Evolutionary conservation across 2,888 invertebrate species (phyloP), one percentile per base, ranked within the genome.

Genomic region (Leptinotarsa peninsularis): DNA sequence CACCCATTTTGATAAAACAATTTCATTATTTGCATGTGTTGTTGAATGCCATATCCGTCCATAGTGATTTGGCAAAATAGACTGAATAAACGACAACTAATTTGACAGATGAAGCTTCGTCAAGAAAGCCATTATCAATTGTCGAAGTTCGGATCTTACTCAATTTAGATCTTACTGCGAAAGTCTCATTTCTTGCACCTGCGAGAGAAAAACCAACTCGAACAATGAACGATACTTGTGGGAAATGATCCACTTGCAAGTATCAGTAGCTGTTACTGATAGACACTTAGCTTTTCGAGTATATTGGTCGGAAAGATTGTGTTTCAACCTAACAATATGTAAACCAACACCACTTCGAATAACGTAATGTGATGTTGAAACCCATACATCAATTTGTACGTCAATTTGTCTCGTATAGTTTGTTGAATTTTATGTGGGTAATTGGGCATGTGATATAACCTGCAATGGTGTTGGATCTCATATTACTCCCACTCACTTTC

Each of bases 211-310:
- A 66, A 17, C 23, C 7, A 52, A 17, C n/a, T 3, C 27, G 43
- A 49, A 50, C 49, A 72, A 76, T 43, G 43, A 68, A 50, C 78
- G 78, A 82, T 82, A 81, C 79, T 77, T 76, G 82, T 82, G 83
- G 81, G 84, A 84, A 85, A 83, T 82, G 78, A 78, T 74, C 74
- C 84, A 84, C 84, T 84, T 85, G 84, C 80, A 76, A 75, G 79
- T 81, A 85, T 84, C 85, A 87, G 87, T 87, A 85, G 86, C 86
- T 85, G 84, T 87, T 86, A 84, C 86, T 86, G 86, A 87, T 86
- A 86, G 86, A 87, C 86, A 87, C 86, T 86, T 86, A 86, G 84
- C 83, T 81, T 82, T 82, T 84, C 82, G 81, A 84, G 84, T 80
- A 84, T 84, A 86, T 85, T 80, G 84, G 83, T 84, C 84, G 81